phyloP scores from a whole-genome alignment of 2,797 vertebrate species.

The Poecilia velifera region DNA sequence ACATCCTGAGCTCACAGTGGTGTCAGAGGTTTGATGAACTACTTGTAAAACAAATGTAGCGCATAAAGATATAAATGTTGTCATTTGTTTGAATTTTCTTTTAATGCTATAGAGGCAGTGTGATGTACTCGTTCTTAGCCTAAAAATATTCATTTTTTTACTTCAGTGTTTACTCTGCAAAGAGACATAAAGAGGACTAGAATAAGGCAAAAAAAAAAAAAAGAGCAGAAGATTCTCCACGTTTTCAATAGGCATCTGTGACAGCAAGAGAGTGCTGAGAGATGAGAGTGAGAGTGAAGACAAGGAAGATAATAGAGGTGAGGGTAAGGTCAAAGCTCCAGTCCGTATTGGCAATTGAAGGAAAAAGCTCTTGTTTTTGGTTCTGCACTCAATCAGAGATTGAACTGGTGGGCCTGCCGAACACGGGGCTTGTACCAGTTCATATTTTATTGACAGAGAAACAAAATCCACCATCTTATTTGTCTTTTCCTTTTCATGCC shows the following conservation, averaged over 20 bases:
- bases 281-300: constrained; percentile 67
- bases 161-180: constrained; percentile 40
- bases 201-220: constrained; percentile 10
- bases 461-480: constrained; percentile 47
- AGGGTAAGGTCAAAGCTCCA: constrained; percentile 70
- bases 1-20: constrained; percentile 30
- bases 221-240: constrained; percentile 39
- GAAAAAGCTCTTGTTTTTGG: constrained; percentile 71
- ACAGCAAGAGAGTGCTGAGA: constrained; percentile 61
- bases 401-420: constrained; percentile 61
- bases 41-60: constrained; percentile 23
- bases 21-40: constrained; percentile 20
- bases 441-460: constrained; percentile 68
- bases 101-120: neutral
- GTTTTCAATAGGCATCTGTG: constrained; percentile 62
- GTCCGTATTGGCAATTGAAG: constrained; percentile 58
- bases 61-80: constrained; percentile 21
- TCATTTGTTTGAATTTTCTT: neutral
- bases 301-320: constrained; percentile 78
- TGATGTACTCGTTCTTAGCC: constrained; percentile 24
- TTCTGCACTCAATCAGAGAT: constrained; percentile 67
- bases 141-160: constrained; percentile 28
- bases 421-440: constrained; percentile 43
- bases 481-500: constrained; percentile 40
- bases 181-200: constrained; percentile 34